Evolutionary conservation across 2,888 invertebrate genomes (phyloP), one percentile per base, ranked within the genome.

Genomic region (Kryphioiulus occultus): DNA sequence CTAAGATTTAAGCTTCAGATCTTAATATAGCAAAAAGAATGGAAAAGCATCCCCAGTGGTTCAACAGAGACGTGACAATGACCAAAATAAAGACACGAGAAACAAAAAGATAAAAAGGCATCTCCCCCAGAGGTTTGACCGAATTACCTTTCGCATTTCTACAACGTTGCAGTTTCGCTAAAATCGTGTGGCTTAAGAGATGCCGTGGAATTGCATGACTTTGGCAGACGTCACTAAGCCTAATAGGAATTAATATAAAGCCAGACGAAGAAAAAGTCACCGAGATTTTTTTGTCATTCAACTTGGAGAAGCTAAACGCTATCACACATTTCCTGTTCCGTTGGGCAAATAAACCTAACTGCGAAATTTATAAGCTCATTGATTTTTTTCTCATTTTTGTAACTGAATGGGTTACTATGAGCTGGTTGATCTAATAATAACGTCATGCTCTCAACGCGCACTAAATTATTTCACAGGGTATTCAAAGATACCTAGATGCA

Each of bases 101-200:
- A 59, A 59, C 59, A 59, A 59, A 59, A 59, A 22, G 0, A n/a
- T n/a, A 59, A 59, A 59, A 59, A 59, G 7, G 22, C 22, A 59
- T 1, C 22, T 59, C 59, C 59, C 22, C 5, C 7, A 59, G 59
- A 59, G 59, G 17, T 59, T 59, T 59, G 59, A 59, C 59, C 59
- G 59, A n/a, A 59, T 59, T 59, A 59, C 59, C 59, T 59, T 59
- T 59, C 59, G 59, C 59, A 59, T 59, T 59, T 59, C 59, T 22
- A 22, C 59, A 59, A 22, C 22, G 59, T 59, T 59, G 59, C 59
- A 59, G 59, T 22, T 59, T 22, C 59, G 22, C 9, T 22, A 59
- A 22, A 47, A 39, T 5, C n/a, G 22, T 22, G 22, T 22, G 22
- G n/a, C n/a, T 59, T 59, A n/a, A 22, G 59, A 22, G 22, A 59